These are phyloP conservation scores for Tupaia chinensis DNA, from an alignment of 2,113 vertebrate species.

Conservation along the genomic window DNA sequence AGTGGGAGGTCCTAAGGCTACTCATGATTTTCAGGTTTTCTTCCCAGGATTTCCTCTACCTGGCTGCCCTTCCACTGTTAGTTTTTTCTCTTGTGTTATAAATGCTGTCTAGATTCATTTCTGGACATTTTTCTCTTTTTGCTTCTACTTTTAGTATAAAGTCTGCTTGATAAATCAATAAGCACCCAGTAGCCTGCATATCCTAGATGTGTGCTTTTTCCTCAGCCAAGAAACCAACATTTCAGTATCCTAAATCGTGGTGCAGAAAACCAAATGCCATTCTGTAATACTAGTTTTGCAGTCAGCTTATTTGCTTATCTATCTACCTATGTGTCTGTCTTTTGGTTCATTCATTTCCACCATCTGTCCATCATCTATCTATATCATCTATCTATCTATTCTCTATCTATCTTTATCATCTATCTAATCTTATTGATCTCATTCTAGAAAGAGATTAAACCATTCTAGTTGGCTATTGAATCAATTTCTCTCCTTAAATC, in stretches of 20 bases:
- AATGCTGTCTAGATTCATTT: slow-evolving; percentile 48
- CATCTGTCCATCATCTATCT: background rate
- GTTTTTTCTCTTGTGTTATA: slow-evolving; percentile 37
- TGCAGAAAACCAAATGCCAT: slow-evolving; percentile 57
- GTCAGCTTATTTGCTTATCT: background rate
- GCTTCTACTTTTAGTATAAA: slow-evolving; percentile 64
- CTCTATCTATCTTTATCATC: too few species aligned
- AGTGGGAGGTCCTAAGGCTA: background rate
- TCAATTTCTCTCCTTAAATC: background rate
- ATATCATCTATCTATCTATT: background rate
- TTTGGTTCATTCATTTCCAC: background rate
- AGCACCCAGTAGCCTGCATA: slow-evolving; percentile 33
- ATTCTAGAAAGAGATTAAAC: slow-evolving; percentile 48
- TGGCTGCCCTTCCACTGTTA: background rate
- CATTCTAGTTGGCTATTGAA: background rate
- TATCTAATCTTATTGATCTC: background rate
- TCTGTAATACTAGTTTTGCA: background rate
- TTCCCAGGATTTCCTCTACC: background rate
- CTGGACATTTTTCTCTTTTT: slow-evolving; percentile 55
- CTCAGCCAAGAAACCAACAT: slow-evolving; percentile 14
- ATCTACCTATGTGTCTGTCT: background rate
- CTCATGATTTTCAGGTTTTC: background rate
- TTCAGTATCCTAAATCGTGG: slow-evolving; percentile 6
- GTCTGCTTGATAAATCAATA: slow-evolving; percentile 71
- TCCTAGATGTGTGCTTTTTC: background rate